Conservation (phyloP, 2,113 vertebrate species). For the Sardina pilchardus region DNA sequence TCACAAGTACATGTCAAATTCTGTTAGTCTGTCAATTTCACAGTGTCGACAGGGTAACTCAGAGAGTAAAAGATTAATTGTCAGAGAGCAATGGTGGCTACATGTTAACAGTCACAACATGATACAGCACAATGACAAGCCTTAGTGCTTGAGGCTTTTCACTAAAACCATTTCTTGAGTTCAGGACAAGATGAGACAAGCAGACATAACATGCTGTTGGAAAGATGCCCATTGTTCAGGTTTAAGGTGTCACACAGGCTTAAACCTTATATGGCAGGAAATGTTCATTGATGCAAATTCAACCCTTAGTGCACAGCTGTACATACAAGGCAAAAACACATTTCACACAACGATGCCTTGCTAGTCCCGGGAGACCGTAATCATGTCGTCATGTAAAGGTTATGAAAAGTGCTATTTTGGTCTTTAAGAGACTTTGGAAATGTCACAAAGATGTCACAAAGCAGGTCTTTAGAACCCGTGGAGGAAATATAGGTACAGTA, state of each 20-base stretch:
- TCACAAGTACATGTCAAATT: slow-evolving; percentile 17
- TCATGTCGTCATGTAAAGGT: not conserved
- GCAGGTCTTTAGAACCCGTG: not conserved
- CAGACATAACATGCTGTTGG: slow-evolving; percentile 17
- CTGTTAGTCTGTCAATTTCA: slow-evolving; percentile 60
- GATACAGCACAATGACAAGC: slow-evolving; percentile 23
- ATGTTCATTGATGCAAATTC: not conserved
- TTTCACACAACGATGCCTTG: slow-evolving; percentile 13
- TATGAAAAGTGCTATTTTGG: slow-evolving; percentile 10
- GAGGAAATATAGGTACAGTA: not conserved
- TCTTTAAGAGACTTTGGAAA: slow-evolving; percentile 11
- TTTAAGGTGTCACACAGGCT: not conserved
- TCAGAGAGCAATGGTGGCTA: slow-evolving; percentile 43
- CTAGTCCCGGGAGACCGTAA: not conserved
- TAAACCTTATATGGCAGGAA: not conserved
- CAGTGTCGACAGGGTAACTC: slow-evolving; percentile 74
- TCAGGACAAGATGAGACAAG: not conserved
- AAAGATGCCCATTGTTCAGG: not conserved
- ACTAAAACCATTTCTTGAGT: not conserved
- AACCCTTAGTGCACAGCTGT: not conserved
- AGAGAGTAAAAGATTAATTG: slow-evolving; percentile 55
- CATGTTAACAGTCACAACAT: slow-evolving; percentile 67
- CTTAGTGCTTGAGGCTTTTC: slow-evolving; percentile 10
- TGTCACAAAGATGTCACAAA: slow-evolving; percentile 8
- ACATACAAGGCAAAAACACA: slow-evolving; percentile 19